Conservation (phyloP, 2,113 vertebrate genomes). For the Lophochroa leadbeateri region DNA sequence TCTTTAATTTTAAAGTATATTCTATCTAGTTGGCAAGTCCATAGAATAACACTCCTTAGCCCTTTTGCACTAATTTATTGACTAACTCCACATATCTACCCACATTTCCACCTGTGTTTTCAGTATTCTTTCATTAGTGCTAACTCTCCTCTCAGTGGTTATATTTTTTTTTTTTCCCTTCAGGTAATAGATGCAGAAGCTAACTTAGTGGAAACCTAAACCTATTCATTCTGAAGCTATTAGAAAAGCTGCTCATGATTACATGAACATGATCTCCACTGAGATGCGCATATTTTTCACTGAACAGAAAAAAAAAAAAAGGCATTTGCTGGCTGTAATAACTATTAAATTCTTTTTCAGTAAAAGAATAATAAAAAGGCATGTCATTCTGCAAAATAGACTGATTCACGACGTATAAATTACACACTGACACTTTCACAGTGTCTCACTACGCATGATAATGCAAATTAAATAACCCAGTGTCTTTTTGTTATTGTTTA, state of each 20-base stretch:
- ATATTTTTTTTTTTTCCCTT: background rate
- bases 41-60: background rate
- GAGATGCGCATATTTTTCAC: background rate
- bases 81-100: background rate
- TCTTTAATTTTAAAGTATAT: background rate
- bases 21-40: background rate
- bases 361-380: background rate
- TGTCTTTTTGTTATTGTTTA: conserved; percentile 52
- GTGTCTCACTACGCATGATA: conserved; percentile 22
- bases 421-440: conserved; percentile 18
- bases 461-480: conserved; percentile 38
- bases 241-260: background rate
- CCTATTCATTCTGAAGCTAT: background rate
- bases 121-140: background rate
- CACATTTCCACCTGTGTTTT: background rate
- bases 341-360: background rate
- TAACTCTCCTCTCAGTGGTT: background rate
- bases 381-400: background rate
- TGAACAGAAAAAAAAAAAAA: background rate
- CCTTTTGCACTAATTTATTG: background rate
- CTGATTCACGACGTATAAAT: conserved; percentile 41
- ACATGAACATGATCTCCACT: background rate
- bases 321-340: background rate
- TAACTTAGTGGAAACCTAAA: background rate
- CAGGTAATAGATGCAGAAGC: background rate